Base-by-base conservation (phyloP, 2,888 invertebrate species). In the Automeris io region DNA sequence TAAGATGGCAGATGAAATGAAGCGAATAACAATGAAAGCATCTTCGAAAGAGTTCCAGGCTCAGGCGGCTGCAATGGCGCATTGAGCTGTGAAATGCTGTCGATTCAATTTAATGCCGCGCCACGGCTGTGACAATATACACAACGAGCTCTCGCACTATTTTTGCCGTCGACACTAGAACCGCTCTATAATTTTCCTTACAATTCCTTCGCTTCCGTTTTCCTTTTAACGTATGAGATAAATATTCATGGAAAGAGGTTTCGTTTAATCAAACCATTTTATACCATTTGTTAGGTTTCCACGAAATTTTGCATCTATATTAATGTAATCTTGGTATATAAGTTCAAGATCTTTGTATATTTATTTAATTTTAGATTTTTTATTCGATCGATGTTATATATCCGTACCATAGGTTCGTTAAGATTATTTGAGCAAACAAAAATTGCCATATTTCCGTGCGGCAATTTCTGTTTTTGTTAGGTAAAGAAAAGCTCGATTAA, bases 61-160 rank as follows among this genome's bases (percentile, higher is more conserved):
- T 56, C 49, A 57, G 57, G 55, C 56, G 58, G 63, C 65, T 71
- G 72, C 73, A 72, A 64, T 59, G 65, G 61, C 55, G 70, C 77
- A 72, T 61, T 60, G 69, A 77, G 70, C 72, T 77, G 74, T 79
- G 70, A 79, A 82, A 73, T 70, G 61, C 65, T 68, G 73, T 59
- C 68, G 69, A 72, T 70, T 75, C 81, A 78, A 80, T 82, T 77
- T 74, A 62, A 63, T 64, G 60, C 58, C 57, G n/a, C n/a, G n/a
- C n/a, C n/a, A n/a, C n/a, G n/a, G n/a, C n/a, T n/a, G 65, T 61
- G 67, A 75, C 75, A 77, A 73, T 69, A 65, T 65, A 60, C 51
- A 57, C 57, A 58, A 62, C 56, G 57, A 57, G 57, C 56, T 53
- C 54, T 39, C 52, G 51, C 59, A 51, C 57, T 57, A 54, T 57